Percentiles rank a stretch among this genome's conserved stretches.
Evolutionary conservation across 2,113 vertebrate genomes (phyloP).

Genomic region (Prionailurus viverrinus): DNA sequence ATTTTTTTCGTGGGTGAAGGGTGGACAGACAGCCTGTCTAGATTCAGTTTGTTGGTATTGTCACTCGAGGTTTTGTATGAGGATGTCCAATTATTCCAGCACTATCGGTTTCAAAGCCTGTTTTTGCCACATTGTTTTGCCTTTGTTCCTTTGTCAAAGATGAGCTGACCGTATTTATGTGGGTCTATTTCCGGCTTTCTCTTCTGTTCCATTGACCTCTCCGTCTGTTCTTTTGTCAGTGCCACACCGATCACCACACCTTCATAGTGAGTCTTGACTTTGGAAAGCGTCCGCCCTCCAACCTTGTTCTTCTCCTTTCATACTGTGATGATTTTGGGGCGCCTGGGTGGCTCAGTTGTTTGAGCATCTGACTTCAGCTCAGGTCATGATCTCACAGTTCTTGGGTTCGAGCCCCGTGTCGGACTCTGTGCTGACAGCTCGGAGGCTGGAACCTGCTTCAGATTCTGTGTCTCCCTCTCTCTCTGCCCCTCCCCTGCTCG

Average conservation of each 20-base stretch:
- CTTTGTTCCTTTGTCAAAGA: neutral
- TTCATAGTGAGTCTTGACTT: neutral
- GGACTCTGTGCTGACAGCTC: too few relatives aligned
- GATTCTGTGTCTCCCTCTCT: too few relatives aligned
- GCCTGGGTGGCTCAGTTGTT: too few relatives aligned
- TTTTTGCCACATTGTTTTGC: neutral
- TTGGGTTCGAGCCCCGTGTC: too few relatives aligned
- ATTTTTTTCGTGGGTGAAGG: neutral
- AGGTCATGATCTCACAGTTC: too few relatives aligned
- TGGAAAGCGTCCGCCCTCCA: rapidly evolving
- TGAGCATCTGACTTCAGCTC: too few relatives aligned
- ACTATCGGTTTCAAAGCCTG: too few relatives aligned
- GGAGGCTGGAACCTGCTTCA: too few relatives aligned
- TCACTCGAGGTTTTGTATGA: too few relatives aligned
- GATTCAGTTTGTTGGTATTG: neutral
- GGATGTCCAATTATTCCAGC: neutral
- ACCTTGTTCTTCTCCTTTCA: neutral
- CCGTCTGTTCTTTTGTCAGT: neutral
- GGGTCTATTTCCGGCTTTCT: neutral
- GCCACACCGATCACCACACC: neutral
- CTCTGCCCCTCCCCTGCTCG: too few relatives aligned
- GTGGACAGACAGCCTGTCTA: too few relatives aligned
- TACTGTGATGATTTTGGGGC: neutral
- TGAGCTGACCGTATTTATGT: too few relatives aligned
- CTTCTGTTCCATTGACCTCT: neutral